A percentile compares a stretch with the other conserved stretches of the same genome.
Conservation (phyloP, 2,113 vertebrate species). For the Pavo muticus region DNA sequence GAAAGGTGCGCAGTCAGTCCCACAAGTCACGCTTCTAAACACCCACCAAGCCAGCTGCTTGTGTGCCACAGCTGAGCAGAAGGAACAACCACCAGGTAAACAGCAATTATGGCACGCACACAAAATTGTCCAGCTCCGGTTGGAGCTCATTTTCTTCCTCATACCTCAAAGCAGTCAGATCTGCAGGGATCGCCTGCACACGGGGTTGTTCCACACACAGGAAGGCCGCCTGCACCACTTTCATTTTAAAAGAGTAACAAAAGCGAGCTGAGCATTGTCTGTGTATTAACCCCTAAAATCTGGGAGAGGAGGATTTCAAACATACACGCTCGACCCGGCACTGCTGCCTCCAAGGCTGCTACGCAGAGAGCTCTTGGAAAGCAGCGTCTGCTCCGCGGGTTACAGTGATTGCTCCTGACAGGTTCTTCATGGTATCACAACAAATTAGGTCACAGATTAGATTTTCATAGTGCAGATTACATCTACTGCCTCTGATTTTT, state of each 20-base stretch:
- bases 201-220: background rate
- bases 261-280: background rate
- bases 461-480: conserved; percentile 60
- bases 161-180: background rate
- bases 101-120: accelerated
- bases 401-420: conserved; percentile 67
- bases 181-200: background rate
- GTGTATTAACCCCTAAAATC: background rate
- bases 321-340: accelerated
- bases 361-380: background rate
- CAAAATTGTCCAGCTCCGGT: background rate
- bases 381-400: background rate
- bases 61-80: background rate
- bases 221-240: background rate
- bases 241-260: background rate
- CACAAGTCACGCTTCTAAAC: background rate
- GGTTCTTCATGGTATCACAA: conserved; percentile 68
- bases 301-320: background rate
- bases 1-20: background rate
- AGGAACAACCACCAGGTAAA: background rate
- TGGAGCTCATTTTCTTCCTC: background rate
- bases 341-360: background rate
- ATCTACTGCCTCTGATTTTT: conserved; percentile 28
- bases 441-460: conserved; percentile 73
- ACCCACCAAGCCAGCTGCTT: background rate